These are phyloP conservation scores for Rhinella marina DNA, from an alignment of 2,797 vertebrate genomes.

Conservation along the genomic window DNA sequence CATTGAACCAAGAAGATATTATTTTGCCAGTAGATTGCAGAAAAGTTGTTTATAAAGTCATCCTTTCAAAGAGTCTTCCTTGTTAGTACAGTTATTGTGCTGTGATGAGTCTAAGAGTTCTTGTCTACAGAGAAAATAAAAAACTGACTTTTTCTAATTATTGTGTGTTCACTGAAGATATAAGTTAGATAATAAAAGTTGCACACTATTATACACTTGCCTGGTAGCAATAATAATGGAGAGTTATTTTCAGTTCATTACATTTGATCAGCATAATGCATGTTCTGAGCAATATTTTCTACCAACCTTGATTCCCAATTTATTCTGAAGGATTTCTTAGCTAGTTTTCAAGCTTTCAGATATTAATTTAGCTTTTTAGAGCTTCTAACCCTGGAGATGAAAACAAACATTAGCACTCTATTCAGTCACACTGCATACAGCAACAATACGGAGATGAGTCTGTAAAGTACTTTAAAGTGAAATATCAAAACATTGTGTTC, in stretches of 20 bases:
- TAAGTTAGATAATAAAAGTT: neutral
- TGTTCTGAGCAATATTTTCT: neutral
- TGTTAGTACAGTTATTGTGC: neutral
- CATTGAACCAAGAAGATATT: neutral
- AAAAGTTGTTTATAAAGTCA: neutral
- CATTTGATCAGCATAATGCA: neutral
- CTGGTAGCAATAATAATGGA: neutral
- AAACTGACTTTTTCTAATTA: neutral
- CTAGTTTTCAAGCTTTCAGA: slow-evolving; percentile 11
- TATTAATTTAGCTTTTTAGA: slow-evolving; percentile 6
- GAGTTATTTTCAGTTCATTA: slow-evolving; percentile 1
- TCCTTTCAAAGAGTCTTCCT: neutral
- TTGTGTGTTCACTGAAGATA: neutral
- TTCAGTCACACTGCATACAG: slow-evolving; percentile 5
- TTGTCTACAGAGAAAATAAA: neutral
- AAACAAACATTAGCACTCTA: slow-evolving; percentile 18
- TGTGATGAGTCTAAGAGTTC: neutral
- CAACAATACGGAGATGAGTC: neutral
- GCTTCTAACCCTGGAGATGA: slow-evolving; percentile 10
- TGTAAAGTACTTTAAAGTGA: slow-evolving; percentile 24
- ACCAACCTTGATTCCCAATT: slow-evolving; percentile 8
- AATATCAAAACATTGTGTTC: slow-evolving; percentile 25
- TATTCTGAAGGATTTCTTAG: slow-evolving; percentile 3
- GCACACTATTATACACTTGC: neutral
- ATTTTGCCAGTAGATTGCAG: neutral